These are phyloP conservation scores for Drosophila aff. DNA, from an alignment of 1,140 invertebrate genomes.

Conservation along the genomic window DNA sequence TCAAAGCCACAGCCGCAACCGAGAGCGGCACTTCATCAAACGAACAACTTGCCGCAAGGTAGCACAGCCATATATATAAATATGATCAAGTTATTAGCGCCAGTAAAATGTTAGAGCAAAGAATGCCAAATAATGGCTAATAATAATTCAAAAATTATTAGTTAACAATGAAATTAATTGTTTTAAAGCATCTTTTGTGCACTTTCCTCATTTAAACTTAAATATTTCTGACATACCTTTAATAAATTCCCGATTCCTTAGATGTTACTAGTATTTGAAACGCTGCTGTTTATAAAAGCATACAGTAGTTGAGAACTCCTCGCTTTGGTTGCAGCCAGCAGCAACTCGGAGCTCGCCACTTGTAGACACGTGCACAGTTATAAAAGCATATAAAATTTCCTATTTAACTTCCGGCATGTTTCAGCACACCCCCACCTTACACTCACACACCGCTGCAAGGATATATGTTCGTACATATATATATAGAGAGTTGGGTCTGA, in stretches of 20 bases:
- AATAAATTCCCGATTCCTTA: background rate
- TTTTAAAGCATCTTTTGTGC: no score
- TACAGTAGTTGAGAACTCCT: constrained; percentile 19
- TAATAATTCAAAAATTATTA: background rate
- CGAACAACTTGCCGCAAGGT: constrained; percentile 67
- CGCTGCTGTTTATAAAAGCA: constrained; percentile 7
- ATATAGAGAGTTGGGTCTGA: constrained; percentile 34
- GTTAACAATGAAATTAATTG: background rate
- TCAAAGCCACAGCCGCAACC: constrained; percentile 60
- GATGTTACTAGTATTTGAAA: background rate
- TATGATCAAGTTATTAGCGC: background rate
- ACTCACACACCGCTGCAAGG: background rate
- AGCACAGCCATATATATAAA: constrained; percentile 17
- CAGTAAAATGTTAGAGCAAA: background rate
- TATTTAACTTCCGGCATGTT: constrained; percentile 81
- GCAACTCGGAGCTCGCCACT: constrained; percentile 47
- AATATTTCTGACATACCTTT: background rate
- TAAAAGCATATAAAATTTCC: constrained; percentile 83
- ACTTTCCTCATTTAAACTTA: no score
- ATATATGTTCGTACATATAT: background rate
- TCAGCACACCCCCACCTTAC: constrained; percentile 34
- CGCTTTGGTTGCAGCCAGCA: constrained; percentile 32
- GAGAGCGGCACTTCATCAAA: constrained; percentile 72
- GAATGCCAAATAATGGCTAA: no score
- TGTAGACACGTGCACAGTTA: constrained; percentile 79